Evolutionary conservation across 2,888 invertebrate genomes (phyloP), one percentile per base, ranked within the genome.

Genomic region (Cheilosia impressa): DNA sequence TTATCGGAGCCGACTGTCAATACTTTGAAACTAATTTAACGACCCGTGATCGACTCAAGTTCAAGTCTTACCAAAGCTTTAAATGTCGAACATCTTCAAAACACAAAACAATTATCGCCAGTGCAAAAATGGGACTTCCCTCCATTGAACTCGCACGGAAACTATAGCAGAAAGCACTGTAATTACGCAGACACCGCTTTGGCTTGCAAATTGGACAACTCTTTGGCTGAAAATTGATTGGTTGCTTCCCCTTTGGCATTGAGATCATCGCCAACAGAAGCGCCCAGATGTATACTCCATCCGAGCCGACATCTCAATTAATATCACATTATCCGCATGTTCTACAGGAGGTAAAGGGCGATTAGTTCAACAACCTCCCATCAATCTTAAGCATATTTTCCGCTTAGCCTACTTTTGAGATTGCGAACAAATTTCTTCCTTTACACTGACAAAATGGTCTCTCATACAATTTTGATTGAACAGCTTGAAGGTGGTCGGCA

Each of bases 341-440:
- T 19, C 38, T 6, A 17, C 15, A 19, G 38, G 1, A 52, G 22
- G 41, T 53, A 41, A 41, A 43, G 38, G 41, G 27, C 13, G 60
- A 52, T 43, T 62, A 53, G 77, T 53, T 69, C 78, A 78, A 71
- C 69, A 78, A 71, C 78, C 78, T 68, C 45, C 53, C 53, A 57
- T 69, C 69, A 34, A 50, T 71, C 63, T 76, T 52, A 27, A 15
- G 7, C 15, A n/a, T n/a, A 31, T 58, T 60, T 34, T 34, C 19
- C 62, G 55, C 69, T 78, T 78, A 78, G 69, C 78, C 78, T 71
- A 78, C 69, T 63, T 78, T 78, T 31, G 19, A 41, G 47, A 31
- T 47, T 78, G 78, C 69, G 50, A 47, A 69, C 71, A 10, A 69
- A 78, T 60, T 38, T 38, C 38, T 73, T 73, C 63, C 62, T 53